Base-by-base conservation (phyloP, 2,113 vertebrate genomes). In the Rattus rattus region DNA sequence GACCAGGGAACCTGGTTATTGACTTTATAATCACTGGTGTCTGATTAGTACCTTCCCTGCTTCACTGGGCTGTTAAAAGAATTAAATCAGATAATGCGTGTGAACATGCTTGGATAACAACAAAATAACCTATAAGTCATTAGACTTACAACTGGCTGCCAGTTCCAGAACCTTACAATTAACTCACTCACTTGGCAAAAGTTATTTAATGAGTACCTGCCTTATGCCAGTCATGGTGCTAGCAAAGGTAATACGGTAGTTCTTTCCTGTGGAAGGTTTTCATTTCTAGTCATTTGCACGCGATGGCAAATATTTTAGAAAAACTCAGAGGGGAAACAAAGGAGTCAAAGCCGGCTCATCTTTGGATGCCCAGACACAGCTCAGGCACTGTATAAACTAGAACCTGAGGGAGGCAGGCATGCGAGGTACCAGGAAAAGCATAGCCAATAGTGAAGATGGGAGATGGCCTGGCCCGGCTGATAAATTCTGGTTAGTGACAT, bases 121-220 rank as follows among this genome's bases (percentile, higher is more conserved):
- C 70, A 83, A 93, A 81, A 76, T 52, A 75, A 73, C 47, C 33
- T 28, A 59, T 36, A 61, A 75, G 69, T 88, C 43, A n/a, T 94
- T 75, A 75, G 26, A 76, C 30, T 86, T 76, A 30, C 0, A 33
- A 54, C 76, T 91, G 28, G 67, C 86, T 72, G 26, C 28, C 76
- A 72, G 39, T 92, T 86, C 49, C 59, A 77, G 72, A 91, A 84
- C 2, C 61, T 76, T 85, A 39, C 69, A 92, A n/a, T 96, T 72
- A 69, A 79, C 73, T 91, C n/a, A 59, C 36, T 91, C 65, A 77
- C 39, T 94, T 94, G 69, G 81, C 7, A 67, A 91, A 92, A 90
- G 39, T 67, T 86, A 86, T 56, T 92, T 88, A 70, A 75, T 26
- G n/a, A 77, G 28, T 5, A 59, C 30, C 5, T 81, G 56, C 33